Base-by-base conservation (phyloP, 2,888 invertebrate genomes). In the Lydus trimaculatus region DNA sequence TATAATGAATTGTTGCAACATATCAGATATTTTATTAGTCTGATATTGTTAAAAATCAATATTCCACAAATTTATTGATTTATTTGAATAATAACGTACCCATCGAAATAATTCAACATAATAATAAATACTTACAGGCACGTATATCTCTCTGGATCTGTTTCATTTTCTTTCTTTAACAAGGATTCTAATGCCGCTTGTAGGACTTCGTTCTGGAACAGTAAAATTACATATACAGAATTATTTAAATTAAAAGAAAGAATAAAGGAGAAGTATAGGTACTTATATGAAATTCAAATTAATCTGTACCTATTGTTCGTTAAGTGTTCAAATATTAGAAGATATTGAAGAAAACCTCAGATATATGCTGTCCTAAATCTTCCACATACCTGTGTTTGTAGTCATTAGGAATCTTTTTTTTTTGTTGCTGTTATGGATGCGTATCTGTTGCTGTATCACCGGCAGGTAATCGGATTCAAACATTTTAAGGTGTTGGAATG, bases 101-200 rank as follows among this genome's bases (percentile, higher is more conserved):
- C n/a, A n/a, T n/a, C n/a, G n/a, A n/a, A n/a, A n/a, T n/a, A n/a
- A n/a, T n/a, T n/a, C n/a, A n/a, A n/a, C n/a, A n/a, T n/a, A n/a
- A n/a, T n/a, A n/a, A n/a, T n/a, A n/a, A n/a, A 72, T 85, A 90
- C 90, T 89, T 84, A 90, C 90, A 90, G 83, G 81, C 89, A 89
- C 76, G 87, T 84, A 79, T 89, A 89, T 84, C 85, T 88, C 77
- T 87, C 86, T 73, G 87, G 87, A 72, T 80, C 79, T 63, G 74
- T 69, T 76, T 74, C 88, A 1, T 87, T 87, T 82, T 91, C 90
- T 83, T 89, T 91, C 76, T 88, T 87, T 59, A 91, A 88, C 64
- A 92, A 84, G n/a, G 91, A 88, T 66, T 89, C 87, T 72, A 92
- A 88, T 0, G 92, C 92, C 39, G 88, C 87, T 79, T 91, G 91